Conservation (phyloP, 2,888 invertebrate genomes). For the Ormyrus rosae region DNA sequence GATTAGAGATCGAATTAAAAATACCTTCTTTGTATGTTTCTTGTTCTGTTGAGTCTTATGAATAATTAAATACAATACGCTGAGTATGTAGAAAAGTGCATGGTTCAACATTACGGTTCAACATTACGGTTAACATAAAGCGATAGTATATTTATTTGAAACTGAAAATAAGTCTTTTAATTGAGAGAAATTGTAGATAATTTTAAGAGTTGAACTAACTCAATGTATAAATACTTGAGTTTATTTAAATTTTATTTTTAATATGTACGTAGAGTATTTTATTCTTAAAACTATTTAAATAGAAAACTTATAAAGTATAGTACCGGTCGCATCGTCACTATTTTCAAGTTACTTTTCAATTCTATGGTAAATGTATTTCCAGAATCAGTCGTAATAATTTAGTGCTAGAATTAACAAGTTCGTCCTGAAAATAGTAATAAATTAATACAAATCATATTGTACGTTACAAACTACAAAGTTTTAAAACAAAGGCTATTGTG, state of each 20-base stretch:
- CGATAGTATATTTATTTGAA: too few relatives aligned
- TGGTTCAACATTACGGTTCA: too few relatives aligned
- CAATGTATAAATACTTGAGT: background rate
- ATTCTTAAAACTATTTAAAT: slow-evolving; percentile 1
- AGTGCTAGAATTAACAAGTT: slow-evolving; percentile 26
- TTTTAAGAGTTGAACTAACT: background rate
- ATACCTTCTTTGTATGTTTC: background rate
- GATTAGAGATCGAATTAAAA: slow-evolving; percentile 15
- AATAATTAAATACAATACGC: background rate
- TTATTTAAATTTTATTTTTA: background rate
- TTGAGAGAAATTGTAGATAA: background rate
- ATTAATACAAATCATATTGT: slow-evolving; percentile 1
- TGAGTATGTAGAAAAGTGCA: too few relatives aligned
- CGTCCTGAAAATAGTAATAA: slow-evolving; percentile 9
- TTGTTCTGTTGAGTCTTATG: background rate
- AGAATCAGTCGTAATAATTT: slow-evolving; percentile 29
- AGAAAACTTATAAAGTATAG: slow-evolving; percentile 1
- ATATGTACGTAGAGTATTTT: too few relatives aligned
- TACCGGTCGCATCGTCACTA: background rate
- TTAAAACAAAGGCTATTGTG: too few relatives aligned
- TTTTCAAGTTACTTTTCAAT: background rate
- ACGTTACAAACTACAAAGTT: too few relatives aligned
- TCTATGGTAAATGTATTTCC: slow-evolving; percentile 12
- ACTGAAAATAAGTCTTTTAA: background rate
- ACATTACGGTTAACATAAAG: too few relatives aligned